Base-by-base conservation (phyloP, 2,113 vertebrate genomes). In the Notothenia coriiceps region DNA sequence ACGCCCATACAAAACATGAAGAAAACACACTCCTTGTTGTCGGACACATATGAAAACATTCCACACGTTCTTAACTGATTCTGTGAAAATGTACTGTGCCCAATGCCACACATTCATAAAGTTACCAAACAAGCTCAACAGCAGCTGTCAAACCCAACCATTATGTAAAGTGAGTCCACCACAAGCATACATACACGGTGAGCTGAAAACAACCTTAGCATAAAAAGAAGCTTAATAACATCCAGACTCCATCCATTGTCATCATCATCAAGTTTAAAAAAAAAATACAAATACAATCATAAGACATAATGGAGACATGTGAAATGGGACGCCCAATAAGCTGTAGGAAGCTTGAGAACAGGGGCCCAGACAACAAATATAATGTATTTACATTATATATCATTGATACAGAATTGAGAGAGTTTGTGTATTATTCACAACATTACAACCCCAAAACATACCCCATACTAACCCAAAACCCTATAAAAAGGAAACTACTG, bases 11-110 rank as follows among this genome's bases (percentile, higher is more conserved):
- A 82, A 73, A 86, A 82, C 74, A 82, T 12, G 56, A 79, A 73
- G n/a, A 70, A 82, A 81, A 79, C 83, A 78, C 63, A 74, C 29
- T 73, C 62, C 29, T 57, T 67, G 60, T 60, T 65, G 33, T 40
- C 35, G 22, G 69, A 67, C 59, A 66, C 65, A 59, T 22, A 63
- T 61, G 77, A 68, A 79, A 74, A 84, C 87, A 92, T 90, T 86
- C 89, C 82, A 33, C 3, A 15, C 76, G 85, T 91, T 92, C 72
- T 73, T 73, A 69, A 2, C 69, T 57, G 47, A 72, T 80, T 70
- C 33, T 83, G 51, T 40, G 51, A 55, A 54, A 25, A 75, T 66
- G 66, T 56, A 43, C 13, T 50, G 78, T 70, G 68, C n/a, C 64
- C 11, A 50, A 12, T 46, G 43, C 61, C 83, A n/a, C 49, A 47